Evolutionary conservation across 2,888 invertebrate species (phyloP), one percentile per base, ranked within the genome.

Genomic region (Alsophila aescularia): DNA sequence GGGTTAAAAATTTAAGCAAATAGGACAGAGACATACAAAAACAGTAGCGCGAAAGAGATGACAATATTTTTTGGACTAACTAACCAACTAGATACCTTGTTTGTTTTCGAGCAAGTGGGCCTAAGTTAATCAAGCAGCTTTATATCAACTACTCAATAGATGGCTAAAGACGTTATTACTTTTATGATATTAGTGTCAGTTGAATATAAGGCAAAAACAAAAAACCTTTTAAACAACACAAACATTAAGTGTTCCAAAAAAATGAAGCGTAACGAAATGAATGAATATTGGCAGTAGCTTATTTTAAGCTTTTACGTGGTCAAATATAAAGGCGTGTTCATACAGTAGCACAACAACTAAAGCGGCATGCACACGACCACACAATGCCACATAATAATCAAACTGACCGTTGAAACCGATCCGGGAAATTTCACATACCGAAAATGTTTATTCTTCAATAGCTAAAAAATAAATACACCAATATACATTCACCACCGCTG

Each of bases 361-460:
- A 87, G 87, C 87, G 67, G 60, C 90, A 90, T 89, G 90, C 90
- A 87, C 73, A 84, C 83, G 81, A 66, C 66, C 75, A 77, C 85
- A 88, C 80, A 84, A 70, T 76, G 82, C 73, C 83, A 83, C 83
- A 84, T 83, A 83, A 82, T 75, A 70, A 77, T 77, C 71, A 67
- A 84, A 90, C 92, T 92, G 85, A 92, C 92, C 91, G 90, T 92
- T 58, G 90, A 79, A 65, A 88, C 81, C 57, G 92, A 90, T 79
- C 92, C 92, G 71, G 92, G 92, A 82, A 91, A 90, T 89, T 90
- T 90, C 85, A 91, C 90, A 91, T 92, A 92, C 84, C 92, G 91
- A 90, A 90, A 92, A 90, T 90, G 90, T 79, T 90, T 90, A 88
- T 89, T 91, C 89, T 90, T 88, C 89, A 91, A 88, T 70, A 88